These are phyloP conservation scores for Aegithalos caudatus DNA, from an alignment of 2,113 vertebrate species.

Conservation along the genomic window DNA sequence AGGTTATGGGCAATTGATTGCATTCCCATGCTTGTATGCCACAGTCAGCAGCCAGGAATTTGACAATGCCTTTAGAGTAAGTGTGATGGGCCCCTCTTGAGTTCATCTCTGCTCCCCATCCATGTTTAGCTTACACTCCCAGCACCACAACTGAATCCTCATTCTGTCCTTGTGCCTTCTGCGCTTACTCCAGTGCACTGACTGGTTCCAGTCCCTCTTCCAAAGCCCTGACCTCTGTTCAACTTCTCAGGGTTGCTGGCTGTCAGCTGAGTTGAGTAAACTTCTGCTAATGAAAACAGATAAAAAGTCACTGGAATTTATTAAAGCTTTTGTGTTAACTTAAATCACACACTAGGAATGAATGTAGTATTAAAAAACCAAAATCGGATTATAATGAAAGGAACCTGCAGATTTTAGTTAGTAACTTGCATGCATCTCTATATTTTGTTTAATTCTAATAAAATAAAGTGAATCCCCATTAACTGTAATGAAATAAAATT, in stretches of 20 bases:
- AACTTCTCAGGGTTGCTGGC: not conserved
- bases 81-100: not conserved
- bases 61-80: not conserved
- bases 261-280: constrained; percentile 25
- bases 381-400: constrained; percentile 36
- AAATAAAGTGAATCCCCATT: constrained; percentile 20
- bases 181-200: not conserved
- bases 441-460: constrained; percentile 32
- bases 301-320: constrained; percentile 20
- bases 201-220: not conserved
- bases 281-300: constrained; percentile 50
- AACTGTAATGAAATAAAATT: constrained; percentile 27
- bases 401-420: constrained; percentile 21
- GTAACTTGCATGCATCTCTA: not conserved
- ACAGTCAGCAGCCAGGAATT: not conserved
- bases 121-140: accelerated
- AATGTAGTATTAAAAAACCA: not conserved
- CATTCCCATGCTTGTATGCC: not conserved
- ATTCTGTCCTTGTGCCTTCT: not conserved
- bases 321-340: constrained; percentile 15
- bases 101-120: not conserved
- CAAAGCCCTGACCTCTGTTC: not conserved
- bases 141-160: not conserved
- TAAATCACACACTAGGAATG: not conserved
- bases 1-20: not conserved